A percentile compares a stretch with the other conserved stretches of the same genome.
Conservation (phyloP, 2,113 vertebrate species). For the Myanophis thanlyinensis region DNA sequence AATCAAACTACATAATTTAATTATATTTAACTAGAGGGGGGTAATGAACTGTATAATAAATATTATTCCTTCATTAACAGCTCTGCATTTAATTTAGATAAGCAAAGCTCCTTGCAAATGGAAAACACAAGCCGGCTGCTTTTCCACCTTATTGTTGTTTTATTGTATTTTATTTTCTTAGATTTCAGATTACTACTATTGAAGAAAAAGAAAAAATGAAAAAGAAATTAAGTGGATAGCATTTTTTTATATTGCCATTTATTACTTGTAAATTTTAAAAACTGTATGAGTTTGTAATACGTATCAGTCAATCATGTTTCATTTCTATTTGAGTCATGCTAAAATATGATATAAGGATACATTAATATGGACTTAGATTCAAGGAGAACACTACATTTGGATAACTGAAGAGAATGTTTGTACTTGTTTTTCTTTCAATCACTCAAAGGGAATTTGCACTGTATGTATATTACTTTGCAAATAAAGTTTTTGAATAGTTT, state of each 20-base stretch:
- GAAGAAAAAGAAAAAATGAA: background rate
- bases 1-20: constrained; percentile 34
- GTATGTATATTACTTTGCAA: background rate
- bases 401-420: background rate
- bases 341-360: background rate
- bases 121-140: constrained; percentile 14
- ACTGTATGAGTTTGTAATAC: background rate
- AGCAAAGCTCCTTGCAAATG: constrained; percentile 28
- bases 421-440: background rate
- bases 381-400: background rate
- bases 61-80: constrained; percentile 49
- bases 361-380: background rate
- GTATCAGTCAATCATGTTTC: background rate
- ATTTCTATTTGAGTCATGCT: background rate
- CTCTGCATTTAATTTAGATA: constrained; percentile 64
- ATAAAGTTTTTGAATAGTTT: background rate
- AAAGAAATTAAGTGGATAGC: background rate
- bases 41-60: constrained; percentile 51
- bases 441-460: background rate
- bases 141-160: background rate
- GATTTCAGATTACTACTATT: background rate
- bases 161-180: background rate
- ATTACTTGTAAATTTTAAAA: background rate
- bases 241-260: background rate
- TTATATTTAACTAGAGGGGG: constrained; percentile 33